Conservation (phyloP, 2,888 invertebrate genomes). For the Hesperia comma region DNA sequence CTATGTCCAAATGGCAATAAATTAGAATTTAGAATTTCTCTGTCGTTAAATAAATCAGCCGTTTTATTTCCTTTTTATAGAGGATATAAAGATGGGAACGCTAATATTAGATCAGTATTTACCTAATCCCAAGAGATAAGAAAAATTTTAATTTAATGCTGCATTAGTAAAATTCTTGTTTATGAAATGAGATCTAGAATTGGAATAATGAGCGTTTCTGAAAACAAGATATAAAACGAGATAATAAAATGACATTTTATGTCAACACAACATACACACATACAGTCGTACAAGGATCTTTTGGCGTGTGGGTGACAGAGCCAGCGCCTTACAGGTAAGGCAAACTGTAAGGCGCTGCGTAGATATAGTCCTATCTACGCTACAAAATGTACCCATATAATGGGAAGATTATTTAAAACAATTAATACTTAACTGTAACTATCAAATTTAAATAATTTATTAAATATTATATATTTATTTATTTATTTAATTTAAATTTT, state of each 20-base stretch:
- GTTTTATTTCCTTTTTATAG: neutral
- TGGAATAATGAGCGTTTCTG: neutral
- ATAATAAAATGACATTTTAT: neutral
- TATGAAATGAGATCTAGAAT: neutral
- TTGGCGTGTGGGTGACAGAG: too few species aligned
- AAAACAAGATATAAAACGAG: neutral
- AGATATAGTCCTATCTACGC: too few species aligned
- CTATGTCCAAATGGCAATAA: neutral
- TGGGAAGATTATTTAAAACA: too few species aligned
- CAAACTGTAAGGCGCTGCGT: too few species aligned
- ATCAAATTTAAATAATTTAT: too few species aligned
- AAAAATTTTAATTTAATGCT: neutral
- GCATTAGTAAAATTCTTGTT: neutral
- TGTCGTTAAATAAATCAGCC: neutral
- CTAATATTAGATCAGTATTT: neutral
- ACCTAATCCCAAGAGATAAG: neutral
- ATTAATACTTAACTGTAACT: too few species aligned
- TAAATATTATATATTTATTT: too few species aligned
- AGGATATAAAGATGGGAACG: conserved; percentile 5
- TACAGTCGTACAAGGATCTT: too few species aligned
- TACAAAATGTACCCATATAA: too few species aligned
- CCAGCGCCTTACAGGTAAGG: too few species aligned
- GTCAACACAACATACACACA: neutral
- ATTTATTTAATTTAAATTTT: too few species aligned
- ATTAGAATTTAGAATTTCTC: neutral